Evolutionary conservation across 2,888 invertebrate species (phyloP), one percentile per base, ranked within the genome.

Genomic region (Drosophila algonquin): DNA sequence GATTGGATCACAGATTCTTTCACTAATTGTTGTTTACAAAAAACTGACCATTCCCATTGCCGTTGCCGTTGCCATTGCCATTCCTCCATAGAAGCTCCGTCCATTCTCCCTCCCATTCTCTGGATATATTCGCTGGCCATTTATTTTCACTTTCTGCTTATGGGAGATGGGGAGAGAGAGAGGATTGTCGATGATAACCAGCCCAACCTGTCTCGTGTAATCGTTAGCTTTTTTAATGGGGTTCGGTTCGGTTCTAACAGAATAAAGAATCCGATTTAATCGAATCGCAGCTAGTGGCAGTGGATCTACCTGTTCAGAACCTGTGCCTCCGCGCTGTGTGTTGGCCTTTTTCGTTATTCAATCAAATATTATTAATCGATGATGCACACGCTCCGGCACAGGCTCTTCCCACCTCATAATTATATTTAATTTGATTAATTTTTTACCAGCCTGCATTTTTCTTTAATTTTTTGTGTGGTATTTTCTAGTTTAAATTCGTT

Each of bases 191-290:
- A 48, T 50, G 65, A 65, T 50, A 65, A 65, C 65, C 65, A 46
- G 65, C 65, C 65, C 65, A 67, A 67, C 65, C 65, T 65, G 65
- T 65, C 56, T 27, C 65, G 65, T 67, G 65, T 67, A 67, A 67
- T 67, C 65, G 65, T 67, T 67, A 67, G n/a, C 65, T 65, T 51
- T 51, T 65, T 65, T 67, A 67, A 67, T 67, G 65, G 65, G 40
- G 40, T 40, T 40, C 40, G 40, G n/a, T n/a, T 40, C 40, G 6
- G 56, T 67, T 67, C 65, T 67, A 21, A 57, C 56, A 67, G 65
- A 56, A 67, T 67, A 65, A 67, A 57, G 45, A 65, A 67, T 67
- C 56, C 56, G 57, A 65, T 56, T 65, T 65, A 65, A 67, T 67
- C 35, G 46, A 65, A 50, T 56, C 50, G 24, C 56, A 65, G 35